Base-by-base conservation (phyloP, 2,888 invertebrate genomes). In the Choreutis nemorana region DNA sequence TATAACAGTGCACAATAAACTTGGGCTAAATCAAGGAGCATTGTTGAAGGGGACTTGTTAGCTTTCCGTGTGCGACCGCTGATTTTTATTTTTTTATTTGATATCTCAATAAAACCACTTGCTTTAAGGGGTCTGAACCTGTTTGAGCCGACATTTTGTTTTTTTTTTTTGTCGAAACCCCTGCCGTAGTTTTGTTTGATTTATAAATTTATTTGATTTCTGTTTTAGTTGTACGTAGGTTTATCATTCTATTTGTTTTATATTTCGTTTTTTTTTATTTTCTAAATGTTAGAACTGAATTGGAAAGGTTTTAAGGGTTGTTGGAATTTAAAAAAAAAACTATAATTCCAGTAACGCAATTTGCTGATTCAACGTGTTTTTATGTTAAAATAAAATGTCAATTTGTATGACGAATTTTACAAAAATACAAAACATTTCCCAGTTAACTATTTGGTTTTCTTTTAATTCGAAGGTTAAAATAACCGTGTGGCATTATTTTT, bases 1-100 rank as follows among this genome's bases (percentile, higher is more conserved):
- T 73, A 77, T 75, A 75, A 70, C 66, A 57, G 56, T 72, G 68
- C 66, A 77, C 71, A 73, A 72, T 73, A 71, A 66, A 71, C 56
- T 67, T 62, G 58, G 57, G 58, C 60, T 71, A 72, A 77, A 77
- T 77, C 77, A 77, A 72, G 70, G 52, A 65, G 72, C 56, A 73
- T 77, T 75, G 75, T 75, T 56, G 65, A 64, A 56, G 59, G 52
- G 54, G 56, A 47, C 68, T 72, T 72, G 72, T 73, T 73, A 72
- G 70, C 49, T 47, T 50, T 44, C 51, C 43, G 55, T 53, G 57
- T 54, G 55, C 63, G 65, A 63, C 70, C 67, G 67, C 73, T 73
- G 75, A 77, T 75, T 75, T 31, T 9, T 29, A 25, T 26, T 29
- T 26, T 73, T 75, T 73, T 75, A 72, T 77, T 75, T 71, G 75